Conservation (phyloP, 1,140 invertebrate genomes). For the Medauroidea extradentata region DNA sequence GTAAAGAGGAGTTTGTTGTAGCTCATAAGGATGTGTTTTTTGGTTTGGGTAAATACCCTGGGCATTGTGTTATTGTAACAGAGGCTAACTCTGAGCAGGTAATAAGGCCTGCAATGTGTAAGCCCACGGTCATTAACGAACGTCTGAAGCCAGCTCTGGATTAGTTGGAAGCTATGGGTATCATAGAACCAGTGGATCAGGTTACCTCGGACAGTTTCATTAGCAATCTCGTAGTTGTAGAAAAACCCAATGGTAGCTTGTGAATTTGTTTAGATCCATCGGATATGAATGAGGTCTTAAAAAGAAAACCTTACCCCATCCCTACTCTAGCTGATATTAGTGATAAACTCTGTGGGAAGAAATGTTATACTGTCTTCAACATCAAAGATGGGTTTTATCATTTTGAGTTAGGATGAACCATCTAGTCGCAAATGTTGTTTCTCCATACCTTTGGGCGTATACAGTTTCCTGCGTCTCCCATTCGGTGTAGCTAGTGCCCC, state of each 20-base stretch:
- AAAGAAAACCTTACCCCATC: conserved; percentile 11
- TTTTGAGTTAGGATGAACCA: conserved; percentile 15
- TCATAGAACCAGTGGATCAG: too few species aligned
- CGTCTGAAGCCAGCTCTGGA: conserved; percentile 25
- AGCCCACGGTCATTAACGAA: too few species aligned
- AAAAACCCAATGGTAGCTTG: conserved; percentile 34
- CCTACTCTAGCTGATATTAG: conserved; percentile 18
- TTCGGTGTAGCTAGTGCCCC: conserved; percentile 32
- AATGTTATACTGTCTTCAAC: conserved; percentile 20
- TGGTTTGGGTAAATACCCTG: too few species aligned
- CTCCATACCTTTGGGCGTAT: conserved; percentile 29
- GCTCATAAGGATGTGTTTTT: too few species aligned
- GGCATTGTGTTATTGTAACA: too few species aligned
- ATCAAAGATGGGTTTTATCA: conserved; percentile 23
- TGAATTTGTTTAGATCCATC: conserved; percentile 40
- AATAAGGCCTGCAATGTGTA: too few species aligned
- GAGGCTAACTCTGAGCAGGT: too few species aligned
- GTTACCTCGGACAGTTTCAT: too few species aligned
- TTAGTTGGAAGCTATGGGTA: conserved; percentile 18
- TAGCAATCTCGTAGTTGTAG: conserved; percentile 34
- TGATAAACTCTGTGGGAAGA: conserved; percentile 15
- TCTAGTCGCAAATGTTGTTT: conserved; percentile 15
- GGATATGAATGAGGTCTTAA: conserved; percentile 17
- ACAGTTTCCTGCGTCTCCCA: conserved; percentile 33
- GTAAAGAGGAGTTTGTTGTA: too few species aligned